These are phyloP conservation scores for Mayetiola destructor DNA, from an alignment of 2,888 invertebrate genomes.

Conservation along the genomic window DNA sequence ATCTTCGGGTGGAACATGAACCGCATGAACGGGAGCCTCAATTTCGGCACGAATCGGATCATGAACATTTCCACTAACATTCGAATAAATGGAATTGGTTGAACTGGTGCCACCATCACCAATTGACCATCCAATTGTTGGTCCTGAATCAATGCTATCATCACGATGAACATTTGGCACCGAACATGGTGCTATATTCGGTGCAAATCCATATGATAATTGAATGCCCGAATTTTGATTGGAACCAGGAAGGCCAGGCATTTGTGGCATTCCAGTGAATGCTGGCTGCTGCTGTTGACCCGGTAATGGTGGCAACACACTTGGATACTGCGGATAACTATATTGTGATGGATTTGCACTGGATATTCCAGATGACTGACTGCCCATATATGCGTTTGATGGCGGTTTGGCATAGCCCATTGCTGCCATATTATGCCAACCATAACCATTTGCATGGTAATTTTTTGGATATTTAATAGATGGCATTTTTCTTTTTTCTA, in stretches of 20 bases:
- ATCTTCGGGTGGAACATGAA: not conserved
- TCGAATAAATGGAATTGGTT: not conserved
- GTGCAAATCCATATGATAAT: constrained; percentile 11
- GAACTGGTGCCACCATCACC: not conserved
- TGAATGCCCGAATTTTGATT: not conserved
- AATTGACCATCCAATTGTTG: not conserved
- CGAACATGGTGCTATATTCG: not conserved
- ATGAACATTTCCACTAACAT: not conserved
- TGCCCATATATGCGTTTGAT: constrained; percentile 16
- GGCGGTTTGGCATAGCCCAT: constrained; percentile 25
- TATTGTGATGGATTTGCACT: constrained; percentile 28
- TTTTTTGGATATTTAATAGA: constrained; percentile 29
- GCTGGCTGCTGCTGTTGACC: not conserved
- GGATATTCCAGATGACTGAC: constrained; percentile 20
- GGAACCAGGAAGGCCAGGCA: not conserved
- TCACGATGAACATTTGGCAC: not conserved
- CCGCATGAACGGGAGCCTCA: not conserved
- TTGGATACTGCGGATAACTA: not conserved
- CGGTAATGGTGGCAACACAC: not conserved
- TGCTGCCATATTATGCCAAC: constrained; percentile 31
- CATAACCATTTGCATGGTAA: constrained; percentile 32
- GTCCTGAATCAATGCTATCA: too few species aligned
- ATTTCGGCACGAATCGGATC: not conserved
- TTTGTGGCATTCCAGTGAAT: not conserved
- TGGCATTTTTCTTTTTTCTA: constrained; percentile 13